These are phyloP conservation scores for Allophyes oxyacanthae DNA, from an alignment of 2,888 invertebrate genomes.

Conservation along the genomic window DNA sequence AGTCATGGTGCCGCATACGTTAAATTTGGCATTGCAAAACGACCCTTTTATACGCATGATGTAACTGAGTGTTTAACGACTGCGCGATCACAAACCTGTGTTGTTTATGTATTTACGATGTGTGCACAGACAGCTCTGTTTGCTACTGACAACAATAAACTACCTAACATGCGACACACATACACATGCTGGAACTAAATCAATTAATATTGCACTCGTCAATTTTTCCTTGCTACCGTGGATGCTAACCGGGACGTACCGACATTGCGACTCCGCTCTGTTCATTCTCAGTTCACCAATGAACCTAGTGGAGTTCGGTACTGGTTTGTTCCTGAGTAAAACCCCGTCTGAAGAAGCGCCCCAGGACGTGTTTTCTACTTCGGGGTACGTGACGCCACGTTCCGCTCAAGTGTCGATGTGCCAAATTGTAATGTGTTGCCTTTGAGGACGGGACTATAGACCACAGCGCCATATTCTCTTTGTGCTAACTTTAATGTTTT, in stretches of 20 bases:
- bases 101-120: constrained; percentile 35
- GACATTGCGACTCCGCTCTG: constrained; percentile 64
- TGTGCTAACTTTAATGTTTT: constrained; percentile 30
- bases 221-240: constrained; percentile 86
- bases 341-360: constrained; percentile 97
- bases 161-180: constrained; percentile 61
- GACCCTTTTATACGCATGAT: constrained; percentile 26
- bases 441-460: constrained; percentile 59
- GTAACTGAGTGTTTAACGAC: constrained; percentile 32
- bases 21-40: constrained; percentile 28
- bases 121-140: constrained; percentile 34
- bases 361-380: constrained; percentile 90
- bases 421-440: constrained; percentile 77
- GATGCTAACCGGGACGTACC: constrained; percentile 81
- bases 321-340: constrained; percentile 97
- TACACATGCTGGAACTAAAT: constrained; percentile 66
- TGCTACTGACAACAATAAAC: constrained; percentile 49
- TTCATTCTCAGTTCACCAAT: constrained; percentile 94
- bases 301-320: constrained; percentile 98
- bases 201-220: constrained; percentile 76
- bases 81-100: constrained; percentile 17
- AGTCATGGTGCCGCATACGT: constrained; percentile 15
- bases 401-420: constrained; percentile 76
- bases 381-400: constrained; percentile 89
- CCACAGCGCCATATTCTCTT: constrained; percentile 58